Conservation (phyloP, 2,797 vertebrate species). For the Labroides dimidiatus region DNA sequence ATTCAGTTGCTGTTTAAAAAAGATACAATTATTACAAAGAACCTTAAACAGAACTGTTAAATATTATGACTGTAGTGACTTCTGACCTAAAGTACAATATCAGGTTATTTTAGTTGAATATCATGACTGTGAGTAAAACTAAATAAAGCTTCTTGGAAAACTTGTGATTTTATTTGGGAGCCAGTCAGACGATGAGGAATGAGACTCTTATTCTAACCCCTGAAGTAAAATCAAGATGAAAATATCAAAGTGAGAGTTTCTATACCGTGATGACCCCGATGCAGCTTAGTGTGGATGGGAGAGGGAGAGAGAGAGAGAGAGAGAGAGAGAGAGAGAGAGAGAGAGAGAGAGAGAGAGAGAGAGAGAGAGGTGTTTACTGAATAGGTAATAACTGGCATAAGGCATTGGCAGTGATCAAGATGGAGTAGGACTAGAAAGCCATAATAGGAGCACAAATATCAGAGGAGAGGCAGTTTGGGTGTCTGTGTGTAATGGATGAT, state of each 20-base stretch:
- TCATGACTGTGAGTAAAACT: too few relatives aligned
- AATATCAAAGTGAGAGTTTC: background rate
- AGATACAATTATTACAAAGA: too few relatives aligned
- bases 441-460: slow-evolving; percentile 67
- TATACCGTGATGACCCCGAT: background rate
- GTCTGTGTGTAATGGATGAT: slow-evolving; percentile 64
- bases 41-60: too few relatives aligned
- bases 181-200: background rate
- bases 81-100: too few relatives aligned
- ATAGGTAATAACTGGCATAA: slow-evolving; percentile 49
- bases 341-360: too few relatives aligned
- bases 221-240: background rate
- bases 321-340: too few relatives aligned
- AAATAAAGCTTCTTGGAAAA: too few relatives aligned
- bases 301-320: too few relatives aligned
- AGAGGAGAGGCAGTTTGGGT: slow-evolving; percentile 52
- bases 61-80: background rate
- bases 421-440: slow-evolving; percentile 59
- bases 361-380: slow-evolving; percentile 9
- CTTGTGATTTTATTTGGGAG: background rate
- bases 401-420: slow-evolving; percentile 57
- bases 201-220: too few relatives aligned
- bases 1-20: too few relatives aligned
- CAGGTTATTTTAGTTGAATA: too few relatives aligned
- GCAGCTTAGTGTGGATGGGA: slow-evolving; percentile 4